Evolutionary conservation across 2,113 vertebrate genomes (phyloP).

Genomic region (Anser cygnoides): DNA sequence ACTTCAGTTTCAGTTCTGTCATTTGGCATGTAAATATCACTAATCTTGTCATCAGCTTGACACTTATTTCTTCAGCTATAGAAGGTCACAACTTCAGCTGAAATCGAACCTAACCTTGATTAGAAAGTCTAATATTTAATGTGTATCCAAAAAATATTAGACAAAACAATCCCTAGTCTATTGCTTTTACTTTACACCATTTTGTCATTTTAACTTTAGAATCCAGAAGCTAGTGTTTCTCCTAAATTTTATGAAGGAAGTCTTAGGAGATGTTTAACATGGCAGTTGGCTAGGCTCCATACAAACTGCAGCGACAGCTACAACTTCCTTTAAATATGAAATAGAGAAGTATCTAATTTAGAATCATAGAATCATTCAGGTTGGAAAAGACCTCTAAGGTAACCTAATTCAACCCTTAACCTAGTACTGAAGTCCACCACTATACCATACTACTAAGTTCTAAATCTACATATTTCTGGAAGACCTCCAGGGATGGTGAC

Average conservation of each 20-base stretch:
- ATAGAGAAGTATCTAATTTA: not conserved
- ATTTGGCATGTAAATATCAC: conserved; percentile 67
- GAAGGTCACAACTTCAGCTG: conserved; percentile 39
- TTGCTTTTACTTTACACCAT: not conserved
- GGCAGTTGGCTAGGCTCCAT: not conserved
- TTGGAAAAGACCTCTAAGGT: no score
- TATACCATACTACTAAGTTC: no score
- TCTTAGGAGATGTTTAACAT: not conserved
- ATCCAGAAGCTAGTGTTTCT: not conserved
- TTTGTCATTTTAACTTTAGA: not conserved
- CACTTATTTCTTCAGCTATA: conserved; percentile 20
- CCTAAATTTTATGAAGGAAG: not conserved
- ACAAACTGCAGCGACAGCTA: not conserved
- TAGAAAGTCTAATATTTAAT: conserved; percentile 29
- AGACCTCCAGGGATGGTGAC: no score
- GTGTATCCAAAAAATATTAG: not conserved
- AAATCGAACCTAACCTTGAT: conserved; percentile 28
- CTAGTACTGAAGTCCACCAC: no score
- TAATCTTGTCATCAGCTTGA: conserved; percentile 59
- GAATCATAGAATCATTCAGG: no score
- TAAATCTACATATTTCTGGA: no score
- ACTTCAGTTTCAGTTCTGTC: conserved; percentile 54
- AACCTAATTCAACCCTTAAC: no score
- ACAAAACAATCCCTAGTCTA: not conserved
- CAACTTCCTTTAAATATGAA: not conserved